Percentiles rank a stretch among this genome's conserved stretches.
Evolutionary conservation across 2,113 vertebrate genomes (phyloP).

Genomic region (Toxotes jaculatrix): DNA sequence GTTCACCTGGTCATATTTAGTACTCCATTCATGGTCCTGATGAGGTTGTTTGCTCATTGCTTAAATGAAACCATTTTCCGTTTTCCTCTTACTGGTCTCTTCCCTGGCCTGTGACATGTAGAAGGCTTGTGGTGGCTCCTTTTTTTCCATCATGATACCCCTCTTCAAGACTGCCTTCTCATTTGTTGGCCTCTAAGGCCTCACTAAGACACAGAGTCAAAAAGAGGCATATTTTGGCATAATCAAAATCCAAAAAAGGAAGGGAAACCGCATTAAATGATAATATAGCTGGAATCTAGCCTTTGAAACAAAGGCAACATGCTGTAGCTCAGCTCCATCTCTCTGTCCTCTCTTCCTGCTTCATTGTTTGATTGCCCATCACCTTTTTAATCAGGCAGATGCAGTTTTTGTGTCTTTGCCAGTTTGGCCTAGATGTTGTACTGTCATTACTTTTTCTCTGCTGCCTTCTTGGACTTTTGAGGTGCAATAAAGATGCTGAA

Average conservation of each 20-base stretch:
- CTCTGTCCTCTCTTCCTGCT: neutral
- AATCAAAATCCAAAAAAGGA: neutral
- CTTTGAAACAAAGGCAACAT: slow-evolving; percentile 7
- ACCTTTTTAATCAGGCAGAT: slow-evolving; percentile 59
- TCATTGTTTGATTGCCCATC: slow-evolving; percentile 41
- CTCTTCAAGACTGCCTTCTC: neutral
- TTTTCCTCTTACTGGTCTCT: too few species aligned
- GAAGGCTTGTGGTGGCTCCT: neutral
- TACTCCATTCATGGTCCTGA: neutral
- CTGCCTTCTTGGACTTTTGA: neutral
- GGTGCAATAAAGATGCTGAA: neutral
- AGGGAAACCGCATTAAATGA: neutral
- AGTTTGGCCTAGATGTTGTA: slow-evolving; percentile 31
- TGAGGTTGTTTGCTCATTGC: too few species aligned
- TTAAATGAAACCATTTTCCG: too few species aligned
- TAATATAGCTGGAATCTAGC: neutral
- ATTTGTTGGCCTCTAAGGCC: neutral
- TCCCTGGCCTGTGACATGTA: neutral
- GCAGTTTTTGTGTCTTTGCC: slow-evolving; percentile 36
- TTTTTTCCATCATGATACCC: neutral
- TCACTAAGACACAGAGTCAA: too few species aligned
- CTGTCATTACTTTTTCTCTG: slow-evolving; percentile 3
- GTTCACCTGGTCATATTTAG: too few species aligned
- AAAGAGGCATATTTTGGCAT: neutral
- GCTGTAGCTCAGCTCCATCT: neutral